A percentile compares a stretch with the other conserved stretches of the same genome.
These are phyloP conservation scores for Synanthedon andrenaeformis DNA, from an alignment of 2,888 invertebrate genomes.

Conservation along the genomic window DNA sequence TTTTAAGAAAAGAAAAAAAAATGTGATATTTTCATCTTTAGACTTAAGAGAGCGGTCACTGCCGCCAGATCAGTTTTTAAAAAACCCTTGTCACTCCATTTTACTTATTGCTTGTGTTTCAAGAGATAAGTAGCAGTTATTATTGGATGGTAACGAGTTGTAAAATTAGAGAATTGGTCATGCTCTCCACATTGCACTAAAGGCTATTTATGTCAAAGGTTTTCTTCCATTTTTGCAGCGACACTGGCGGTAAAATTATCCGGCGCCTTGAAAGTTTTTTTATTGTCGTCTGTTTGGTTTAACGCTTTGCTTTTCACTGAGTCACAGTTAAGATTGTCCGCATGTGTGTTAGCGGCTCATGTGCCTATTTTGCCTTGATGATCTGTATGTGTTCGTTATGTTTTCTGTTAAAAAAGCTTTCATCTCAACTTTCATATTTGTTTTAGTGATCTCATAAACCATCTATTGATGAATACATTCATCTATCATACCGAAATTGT, in stretches of 20 bases:
- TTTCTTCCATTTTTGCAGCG: slow-evolving; percentile 49
- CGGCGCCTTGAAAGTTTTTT: slow-evolving; percentile 56
- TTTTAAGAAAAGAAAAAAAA: no score
- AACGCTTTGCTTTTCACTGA: slow-evolving; percentile 47
- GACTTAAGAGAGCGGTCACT: no score
- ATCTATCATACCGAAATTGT: no score
- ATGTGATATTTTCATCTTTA: no score
- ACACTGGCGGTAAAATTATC: slow-evolving; percentile 49
- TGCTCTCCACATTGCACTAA: slow-evolving; percentile 28
- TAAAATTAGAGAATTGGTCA: slow-evolving; percentile 64
- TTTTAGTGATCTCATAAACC: no score
- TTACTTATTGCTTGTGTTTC: no score
- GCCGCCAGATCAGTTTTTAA: no score
- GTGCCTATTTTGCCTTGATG: neutral
- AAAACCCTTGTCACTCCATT: no score
- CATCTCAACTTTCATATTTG: no score
- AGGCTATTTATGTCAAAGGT: slow-evolving; percentile 49
- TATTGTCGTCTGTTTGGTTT: slow-evolving; percentile 42
- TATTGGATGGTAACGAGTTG: slow-evolving; percentile 16
- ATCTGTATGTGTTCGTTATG: no score
- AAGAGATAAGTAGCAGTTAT: neutral
- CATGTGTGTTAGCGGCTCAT: slow-evolving; percentile 9
- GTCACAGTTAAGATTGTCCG: slow-evolving; percentile 48
- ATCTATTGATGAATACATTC: no score
- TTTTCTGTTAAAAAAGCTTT: no score